Base-by-base conservation (phyloP, 2,888 invertebrate genomes). In the Gortyna flavago region DNA sequence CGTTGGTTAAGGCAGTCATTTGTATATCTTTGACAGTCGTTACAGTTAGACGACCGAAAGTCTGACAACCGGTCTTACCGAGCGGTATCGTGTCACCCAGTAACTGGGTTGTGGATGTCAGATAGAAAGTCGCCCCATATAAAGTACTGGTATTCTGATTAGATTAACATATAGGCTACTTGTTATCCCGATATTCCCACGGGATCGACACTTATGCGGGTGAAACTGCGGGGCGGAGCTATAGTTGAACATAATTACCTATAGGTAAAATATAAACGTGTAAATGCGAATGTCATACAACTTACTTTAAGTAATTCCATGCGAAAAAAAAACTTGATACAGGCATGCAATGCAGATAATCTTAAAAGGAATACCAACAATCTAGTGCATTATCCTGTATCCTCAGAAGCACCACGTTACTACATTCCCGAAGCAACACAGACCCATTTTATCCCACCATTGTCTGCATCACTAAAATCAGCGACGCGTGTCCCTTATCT, bases 381-480 rank as follows among this genome's bases (percentile, higher is more conserved):
- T 25, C 16, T 21, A 32, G n/a, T 64, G 25, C n/a, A 67, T 35
- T 57, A 59, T 67, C 0, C 0, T 64, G 8, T 51, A 71, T 16
- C n/a, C 9, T 66, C 29, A 61, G 8, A 64, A 64, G 9, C 35
- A 48, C n/a, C 68, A 59, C 32, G 16, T 54, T 21, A 16, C 6
- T 21, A 71, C 25, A 61, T 68, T 59, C 21, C n/a, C 25, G 5
- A n/a, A 67, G 29, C 32, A 57, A 29, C 48, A 65, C n/a, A 57
- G 25, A 8, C 57, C 35, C 35, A 59, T 82, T 75, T 75, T 71
- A 62, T 77, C 32, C 41, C 16, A 29, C 44, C 68, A 57, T 66
- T 41, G 67, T 76, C 61, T 80, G 25, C 7, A 64, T 16, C 71
- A 72, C 65, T 78, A 75, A 83, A 85, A 87, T 80, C 80, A 84